Evolutionary conservation across 2,797 vertebrate species (phyloP).

Genomic region (Cuculus canorus): DNA sequence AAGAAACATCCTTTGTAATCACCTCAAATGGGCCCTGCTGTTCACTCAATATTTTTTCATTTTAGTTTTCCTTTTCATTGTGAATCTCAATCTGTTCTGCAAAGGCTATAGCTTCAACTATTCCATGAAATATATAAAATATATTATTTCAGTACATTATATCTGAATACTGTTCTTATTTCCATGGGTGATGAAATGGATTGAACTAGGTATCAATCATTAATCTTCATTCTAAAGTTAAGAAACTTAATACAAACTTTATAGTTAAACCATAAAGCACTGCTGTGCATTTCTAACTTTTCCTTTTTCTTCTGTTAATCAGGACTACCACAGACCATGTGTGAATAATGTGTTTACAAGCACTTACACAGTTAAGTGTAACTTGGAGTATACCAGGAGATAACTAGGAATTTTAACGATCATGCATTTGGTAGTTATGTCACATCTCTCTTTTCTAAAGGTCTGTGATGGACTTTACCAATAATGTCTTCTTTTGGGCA

Average conservation of each 20-base stretch:
- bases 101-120: slow-evolving; percentile 63
- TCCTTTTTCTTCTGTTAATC: not conserved
- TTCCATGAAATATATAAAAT: slow-evolving; percentile 1
- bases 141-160: not conserved
- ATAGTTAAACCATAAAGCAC: not conserved
- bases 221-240: slow-evolving; percentile 35
- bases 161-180: not conserved
- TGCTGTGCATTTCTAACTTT: not conserved
- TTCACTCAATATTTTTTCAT: slow-evolving; percentile 80
- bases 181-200: slow-evolving; percentile 33
- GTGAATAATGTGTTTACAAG: not conserved
- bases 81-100: slow-evolving; percentile 77
- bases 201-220: slow-evolving; percentile 10
- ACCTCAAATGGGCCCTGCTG: slow-evolving; percentile 82
- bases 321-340: not conserved
- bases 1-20: slow-evolving; percentile 84
- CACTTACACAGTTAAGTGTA: not conserved
- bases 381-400: not conserved
- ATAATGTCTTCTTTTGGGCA: not conserved
- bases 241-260: slow-evolving; percentile 38
- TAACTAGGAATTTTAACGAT: not conserved
- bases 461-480: slow-evolving; percentile 3
- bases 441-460: not conserved
- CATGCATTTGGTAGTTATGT: not conserved
- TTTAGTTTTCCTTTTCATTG: slow-evolving; percentile 78